Base-by-base conservation (phyloP, 2,888 invertebrate species). In the Cyaniris semiargus region DNA sequence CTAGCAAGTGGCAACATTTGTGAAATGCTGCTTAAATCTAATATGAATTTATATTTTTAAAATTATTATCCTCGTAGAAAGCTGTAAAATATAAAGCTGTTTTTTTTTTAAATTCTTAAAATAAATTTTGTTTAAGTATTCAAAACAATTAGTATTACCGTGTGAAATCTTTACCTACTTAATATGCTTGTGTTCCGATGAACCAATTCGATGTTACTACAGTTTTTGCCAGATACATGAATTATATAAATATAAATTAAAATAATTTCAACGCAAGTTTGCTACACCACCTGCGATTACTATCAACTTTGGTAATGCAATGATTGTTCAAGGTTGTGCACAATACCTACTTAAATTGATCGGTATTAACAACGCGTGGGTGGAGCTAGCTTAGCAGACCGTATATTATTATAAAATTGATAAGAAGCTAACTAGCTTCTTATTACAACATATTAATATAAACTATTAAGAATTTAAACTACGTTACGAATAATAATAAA, bases 1-100 rank as follows among this genome's bases (percentile, higher is more conserved):
- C 80, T 79, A n/a, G n/a, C n/a, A n/a, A n/a, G n/a, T n/a, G 60
- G 53, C 48, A 48, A 48, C 23, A 48, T 15, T 38, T 48, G 21
- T 44, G 72, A 48, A 72, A 48, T 23, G 5, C 1, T 23, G 18
- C 44, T 48, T 48, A 72, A 15, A 23, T 72, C 44, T 23, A 13
- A 72, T 48, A 27, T 27, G 23, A 72, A 38, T 44, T n/a, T 23
- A 27, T 6, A 3, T 38, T 21, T 71, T 71, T 13, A 3, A 48
- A 38, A n/a, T 38, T 72, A 15, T 48, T 34, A 21, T 44, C 21
- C 13, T 60, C 1, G 23, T 27, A 23, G 23, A 23, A 13, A 58
- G 71, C 70, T 34, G 34, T n/a, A 70, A 34, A 70, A 58, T 56
- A n/a, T 23, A 58, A 21, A 21, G n/a, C 21, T 58, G 56, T 7